phyloP scores from a whole-genome alignment of 1,140 invertebrate genomes.

The Plodia interpunctella region DNA sequence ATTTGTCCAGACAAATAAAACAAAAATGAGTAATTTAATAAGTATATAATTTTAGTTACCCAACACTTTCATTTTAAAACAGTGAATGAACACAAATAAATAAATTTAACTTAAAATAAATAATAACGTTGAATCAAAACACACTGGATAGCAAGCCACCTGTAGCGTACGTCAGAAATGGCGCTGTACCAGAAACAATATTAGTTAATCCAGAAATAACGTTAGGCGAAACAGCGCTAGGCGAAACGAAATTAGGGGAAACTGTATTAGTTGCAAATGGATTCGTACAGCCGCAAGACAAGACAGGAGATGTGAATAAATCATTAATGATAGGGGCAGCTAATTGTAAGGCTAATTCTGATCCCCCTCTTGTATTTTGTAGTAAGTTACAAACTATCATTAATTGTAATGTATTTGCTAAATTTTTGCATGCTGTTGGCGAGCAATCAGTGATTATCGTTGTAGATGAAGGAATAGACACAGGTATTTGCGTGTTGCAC shows the following conservation, averaged over 20 bases:
- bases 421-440: constrained; percentile 51
- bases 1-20: no score
- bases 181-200: not conserved
- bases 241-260: constrained; percentile 13
- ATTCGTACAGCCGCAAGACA: constrained; percentile 40
- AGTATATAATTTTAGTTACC: not conserved
- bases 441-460: constrained; percentile 57
- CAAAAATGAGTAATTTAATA: no score
- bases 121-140: not conserved
- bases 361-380: constrained; percentile 36
- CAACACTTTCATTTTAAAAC: not conserved
- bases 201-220: constrained; percentile 6
- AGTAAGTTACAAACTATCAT: constrained; percentile 60
- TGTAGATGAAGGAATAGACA: constrained; percentile 26
- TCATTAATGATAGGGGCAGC: constrained; percentile 46
- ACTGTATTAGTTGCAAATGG: constrained; percentile 17
- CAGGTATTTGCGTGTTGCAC: constrained; percentile 16
- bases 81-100: not conserved
- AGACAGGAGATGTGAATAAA: constrained; percentile 31
- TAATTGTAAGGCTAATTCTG: constrained; percentile 36
- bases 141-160: not conserved
- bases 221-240: constrained; percentile 20
- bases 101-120: constrained; percentile 6
- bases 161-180: not conserved
- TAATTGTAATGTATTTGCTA: constrained; percentile 53